phyloP scores from a whole-genome alignment of 2,888 invertebrate species.

The Opisthograptis luteolata region DNA sequence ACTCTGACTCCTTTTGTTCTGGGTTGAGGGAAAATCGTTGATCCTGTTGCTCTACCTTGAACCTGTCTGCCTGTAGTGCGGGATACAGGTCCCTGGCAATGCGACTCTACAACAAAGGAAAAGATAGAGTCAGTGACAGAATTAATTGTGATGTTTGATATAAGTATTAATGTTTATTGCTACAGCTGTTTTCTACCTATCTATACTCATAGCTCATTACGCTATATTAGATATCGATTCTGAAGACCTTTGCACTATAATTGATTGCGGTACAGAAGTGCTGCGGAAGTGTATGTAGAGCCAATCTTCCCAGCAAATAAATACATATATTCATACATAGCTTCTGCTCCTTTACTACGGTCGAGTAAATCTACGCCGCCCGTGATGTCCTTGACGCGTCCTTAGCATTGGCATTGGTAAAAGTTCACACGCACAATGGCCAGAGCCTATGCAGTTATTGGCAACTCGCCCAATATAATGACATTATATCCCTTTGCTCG shows the following conservation, averaged over 20 bases:
- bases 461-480: conserved; percentile 51
- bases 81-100: conserved; percentile 34
- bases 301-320: background rate
- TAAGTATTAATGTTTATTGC: no score
- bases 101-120: conserved; percentile 32
- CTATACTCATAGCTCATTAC: no score
- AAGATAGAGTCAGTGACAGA: conserved; percentile 11
- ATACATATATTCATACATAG: background rate
- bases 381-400: conserved; percentile 40
- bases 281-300: background rate
- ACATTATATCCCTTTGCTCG: conserved; percentile 39
- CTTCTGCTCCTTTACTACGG: conserved; percentile 2
- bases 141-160: conserved; percentile 7
- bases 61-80: conserved; percentile 40
- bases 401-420: conserved; percentile 35
- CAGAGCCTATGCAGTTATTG: conserved; percentile 50
- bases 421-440: conserved; percentile 44
- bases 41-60: conserved; percentile 45
- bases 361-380: conserved; percentile 7
- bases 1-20: conserved; percentile 35
- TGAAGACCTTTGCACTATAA: conserved; percentile 8
- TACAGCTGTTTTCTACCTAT: background rate
- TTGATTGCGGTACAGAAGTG: conserved; percentile 8
- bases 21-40: conserved; percentile 37
- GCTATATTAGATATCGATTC: conserved; percentile 15